These are phyloP conservation scores for Eustalomyia histrio DNA, from an alignment of 2,888 invertebrate genomes.

Conservation along the genomic window DNA sequence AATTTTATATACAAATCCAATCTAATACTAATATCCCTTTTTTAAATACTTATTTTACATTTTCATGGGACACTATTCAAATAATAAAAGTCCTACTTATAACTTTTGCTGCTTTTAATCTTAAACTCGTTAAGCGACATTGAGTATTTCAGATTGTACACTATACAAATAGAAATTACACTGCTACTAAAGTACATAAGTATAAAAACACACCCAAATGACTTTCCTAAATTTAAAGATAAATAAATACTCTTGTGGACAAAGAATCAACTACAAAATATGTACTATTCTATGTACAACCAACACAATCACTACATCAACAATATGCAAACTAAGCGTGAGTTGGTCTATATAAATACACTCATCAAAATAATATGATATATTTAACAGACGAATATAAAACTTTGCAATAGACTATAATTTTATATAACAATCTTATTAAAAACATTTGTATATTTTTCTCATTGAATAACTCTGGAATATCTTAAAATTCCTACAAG, in stretches of 20 bases:
- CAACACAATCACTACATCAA: constrained; percentile 1
- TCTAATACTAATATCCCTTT: not conserved
- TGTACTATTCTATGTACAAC: not conserved
- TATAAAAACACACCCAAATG: constrained; percentile 11
- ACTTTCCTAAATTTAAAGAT: constrained; percentile 17
- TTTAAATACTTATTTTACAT: not conserved
- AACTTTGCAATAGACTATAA: too few relatives aligned
- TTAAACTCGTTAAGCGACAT: constrained; percentile 4
- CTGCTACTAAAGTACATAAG: not conserved
- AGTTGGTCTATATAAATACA: not conserved
- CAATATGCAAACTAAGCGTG: constrained; percentile 13
- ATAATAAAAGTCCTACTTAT: not conserved
- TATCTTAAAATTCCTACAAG: too few relatives aligned
- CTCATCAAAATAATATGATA: not conserved
- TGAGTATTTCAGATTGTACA: not conserved
- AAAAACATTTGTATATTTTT: too few relatives aligned
- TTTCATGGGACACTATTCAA: not conserved
- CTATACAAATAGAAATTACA: not conserved
- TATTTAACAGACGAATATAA: too few relatives aligned
- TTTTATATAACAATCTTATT: too few relatives aligned
- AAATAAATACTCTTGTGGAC: constrained; percentile 4
- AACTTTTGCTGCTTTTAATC: not conserved
- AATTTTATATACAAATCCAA: not conserved
- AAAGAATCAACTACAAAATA: constrained; percentile 17
- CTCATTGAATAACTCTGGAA: too few relatives aligned